These are phyloP conservation scores for Silurus lanzhouensis DNA, from an alignment of 2,797 vertebrate species.

Conservation along the genomic window DNA sequence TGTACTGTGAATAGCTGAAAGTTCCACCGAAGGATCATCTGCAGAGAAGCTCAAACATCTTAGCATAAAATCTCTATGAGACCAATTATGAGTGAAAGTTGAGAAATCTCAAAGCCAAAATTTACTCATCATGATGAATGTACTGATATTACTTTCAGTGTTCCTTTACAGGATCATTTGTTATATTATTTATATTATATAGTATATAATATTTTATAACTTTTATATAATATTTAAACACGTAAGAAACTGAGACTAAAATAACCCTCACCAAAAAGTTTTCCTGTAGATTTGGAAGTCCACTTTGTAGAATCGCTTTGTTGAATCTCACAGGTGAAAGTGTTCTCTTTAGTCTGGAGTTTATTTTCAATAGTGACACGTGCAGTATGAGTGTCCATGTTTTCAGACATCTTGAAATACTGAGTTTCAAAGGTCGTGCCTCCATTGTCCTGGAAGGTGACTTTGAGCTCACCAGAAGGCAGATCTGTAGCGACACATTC, in stretches of 20 bases:
- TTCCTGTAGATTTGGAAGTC: neutral
- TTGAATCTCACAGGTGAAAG: slow-evolving; percentile 62
- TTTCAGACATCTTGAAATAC: slow-evolving; percentile 55
- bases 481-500: slow-evolving; percentile 62
- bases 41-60: too few species aligned
- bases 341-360: neutral
- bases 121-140: too few species aligned
- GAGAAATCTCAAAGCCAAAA: too few species aligned
- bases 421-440: neutral
- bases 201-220: neutral
- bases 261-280: neutral
- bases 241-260: neutral
- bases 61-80: too few species aligned
- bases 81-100: too few species aligned
- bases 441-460: slow-evolving; percentile 60
- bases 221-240: neutral
- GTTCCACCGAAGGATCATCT: too few species aligned
- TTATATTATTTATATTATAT: neutral
- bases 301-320: slow-evolving; percentile 45
- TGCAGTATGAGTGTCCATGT: slow-evolving; percentile 53
- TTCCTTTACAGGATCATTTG: too few species aligned
- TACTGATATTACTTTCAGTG: too few species aligned
- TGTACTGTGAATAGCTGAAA: too few species aligned
- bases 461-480: slow-evolving; percentile 56
- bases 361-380: slow-evolving; percentile 32